phyloP scores from a whole-genome alignment of 2,113 vertebrate species.

The Uria aalge region DNA sequence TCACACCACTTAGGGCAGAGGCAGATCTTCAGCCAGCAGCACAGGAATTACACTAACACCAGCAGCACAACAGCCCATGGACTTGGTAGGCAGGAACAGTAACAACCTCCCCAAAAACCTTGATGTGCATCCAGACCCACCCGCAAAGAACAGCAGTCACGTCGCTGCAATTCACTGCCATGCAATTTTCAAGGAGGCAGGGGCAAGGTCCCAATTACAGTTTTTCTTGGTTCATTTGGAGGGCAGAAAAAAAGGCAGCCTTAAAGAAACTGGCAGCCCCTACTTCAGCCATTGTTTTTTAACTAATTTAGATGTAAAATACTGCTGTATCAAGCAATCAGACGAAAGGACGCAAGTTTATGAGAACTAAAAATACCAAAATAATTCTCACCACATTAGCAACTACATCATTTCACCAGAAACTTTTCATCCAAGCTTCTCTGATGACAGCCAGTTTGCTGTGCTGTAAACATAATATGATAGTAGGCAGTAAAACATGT shows the following conservation, averaged over 20 bases:
- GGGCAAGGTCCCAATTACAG: background rate
- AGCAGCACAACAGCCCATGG: background rate
- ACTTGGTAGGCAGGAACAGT: background rate
- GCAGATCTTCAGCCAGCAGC: background rate
- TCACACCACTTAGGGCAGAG: background rate
- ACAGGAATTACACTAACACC: background rate
- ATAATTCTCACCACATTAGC: background rate
- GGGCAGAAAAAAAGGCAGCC: background rate
- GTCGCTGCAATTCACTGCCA: background rate
- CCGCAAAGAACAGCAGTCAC: background rate
- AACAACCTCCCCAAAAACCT: background rate
- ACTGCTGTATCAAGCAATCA: background rate
- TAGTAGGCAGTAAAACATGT: constrained; percentile 14
- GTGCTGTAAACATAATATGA: background rate
- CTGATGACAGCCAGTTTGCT: background rate
- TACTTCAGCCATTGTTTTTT: background rate
- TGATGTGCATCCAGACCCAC: background rate
- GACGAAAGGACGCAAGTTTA: background rate
- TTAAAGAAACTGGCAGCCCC: background rate
- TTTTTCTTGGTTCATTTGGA: background rate
- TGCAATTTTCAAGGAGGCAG: background rate
- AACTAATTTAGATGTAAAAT: background rate
- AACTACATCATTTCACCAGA: background rate
- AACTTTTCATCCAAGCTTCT: background rate
- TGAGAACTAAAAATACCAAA: background rate